Evolutionary conservation across 92 coral and sea anemone genomes (phyloP).

Genomic region (Epizoanthus ramosus): DNA sequence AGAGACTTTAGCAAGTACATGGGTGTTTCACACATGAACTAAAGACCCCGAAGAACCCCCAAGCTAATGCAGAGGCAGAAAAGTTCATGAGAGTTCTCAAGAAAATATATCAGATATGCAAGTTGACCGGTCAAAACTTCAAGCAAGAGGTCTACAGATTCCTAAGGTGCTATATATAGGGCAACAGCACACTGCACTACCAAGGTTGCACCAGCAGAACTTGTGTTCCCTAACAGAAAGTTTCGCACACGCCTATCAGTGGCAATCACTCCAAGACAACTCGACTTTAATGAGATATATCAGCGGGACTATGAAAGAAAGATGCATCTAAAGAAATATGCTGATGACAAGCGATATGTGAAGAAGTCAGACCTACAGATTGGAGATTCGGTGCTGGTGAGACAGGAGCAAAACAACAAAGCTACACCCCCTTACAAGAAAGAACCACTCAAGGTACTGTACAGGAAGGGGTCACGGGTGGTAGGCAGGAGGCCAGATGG

Average conservation of each 20-base stretch:
- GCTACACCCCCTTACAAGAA: too few species aligned
- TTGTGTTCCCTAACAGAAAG: slow-evolving; percentile 37
- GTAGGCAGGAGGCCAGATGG: slow-evolving; percentile 47
- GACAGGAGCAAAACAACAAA: slow-evolving; percentile 1
- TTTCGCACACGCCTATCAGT: slow-evolving; percentile 27
- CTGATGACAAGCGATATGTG: slow-evolving; percentile 23
- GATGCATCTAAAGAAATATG: slow-evolving; percentile 35
- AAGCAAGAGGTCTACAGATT: slow-evolving; percentile 28
- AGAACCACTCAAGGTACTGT: too few species aligned
- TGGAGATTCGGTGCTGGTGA: slow-evolving; percentile 12
- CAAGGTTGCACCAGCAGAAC: slow-evolving; percentile 18
- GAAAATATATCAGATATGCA: slow-evolving; percentile 41
- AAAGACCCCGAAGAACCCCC: slow-evolving; percentile 57
- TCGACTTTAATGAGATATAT: slow-evolving; percentile 15
- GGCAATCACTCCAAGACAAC: slow-evolving; percentile 19
- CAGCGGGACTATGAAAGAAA: slow-evolving; percentile 17
- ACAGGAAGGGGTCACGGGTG: slow-evolving; percentile 47
- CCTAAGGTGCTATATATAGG: slow-evolving; percentile 5
- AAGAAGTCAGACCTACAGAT: too few species aligned
- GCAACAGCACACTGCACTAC: slow-evolving; percentile 30
- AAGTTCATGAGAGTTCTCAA: slow-evolving; percentile 19
- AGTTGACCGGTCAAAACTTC: not conserved
- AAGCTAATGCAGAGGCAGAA: slow-evolving; percentile 50
- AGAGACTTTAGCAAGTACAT: slow-evolving; percentile 25
- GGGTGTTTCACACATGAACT: slow-evolving; percentile 21